Conservation (phyloP, 2,888 invertebrate species). For the Campoplex capitator region DNA sequence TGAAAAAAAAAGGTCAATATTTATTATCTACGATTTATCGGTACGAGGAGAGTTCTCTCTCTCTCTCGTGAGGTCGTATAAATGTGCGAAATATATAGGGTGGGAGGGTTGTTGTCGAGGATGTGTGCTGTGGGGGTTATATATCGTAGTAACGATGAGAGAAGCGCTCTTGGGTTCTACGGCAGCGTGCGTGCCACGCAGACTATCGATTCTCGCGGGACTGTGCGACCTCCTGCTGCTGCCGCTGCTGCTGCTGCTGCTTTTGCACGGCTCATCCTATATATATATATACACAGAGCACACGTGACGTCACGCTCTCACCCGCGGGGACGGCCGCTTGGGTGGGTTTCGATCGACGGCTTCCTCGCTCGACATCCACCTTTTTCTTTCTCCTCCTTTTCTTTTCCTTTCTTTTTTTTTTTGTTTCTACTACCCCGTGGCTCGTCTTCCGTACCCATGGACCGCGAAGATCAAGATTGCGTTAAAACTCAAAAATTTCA, state of each 20-base stretch:
- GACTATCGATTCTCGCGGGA: constrained; percentile 82
- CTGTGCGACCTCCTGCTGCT: constrained; percentile 68
- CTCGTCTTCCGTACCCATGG: neutral
- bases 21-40: constrained; percentile 7
- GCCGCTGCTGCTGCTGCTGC: constrained; percentile 58
- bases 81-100: constrained; percentile 33
- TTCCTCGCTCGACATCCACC: constrained; percentile 50
- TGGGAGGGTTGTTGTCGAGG: constrained; percentile 33
- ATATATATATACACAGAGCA: constrained; percentile 9
- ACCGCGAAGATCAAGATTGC: constrained; percentile 6
- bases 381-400: neutral
- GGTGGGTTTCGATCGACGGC: constrained; percentile 63
- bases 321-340: constrained; percentile 56
- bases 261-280: constrained; percentile 58
- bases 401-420: neutral
- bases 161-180: constrained; percentile 63
- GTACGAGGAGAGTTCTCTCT: neutral
- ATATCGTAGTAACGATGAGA: constrained; percentile 59
- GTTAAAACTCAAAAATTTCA: constrained; percentile 3
- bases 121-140: constrained; percentile 39
- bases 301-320: constrained; percentile 70
- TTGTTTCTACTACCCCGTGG: neutral
- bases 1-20: constrained; percentile 20
- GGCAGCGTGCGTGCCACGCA: constrained; percentile 80
- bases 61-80: constrained; percentile 10